Conservation (phyloP, 2,113 vertebrate species). For the Brienomyrus brachyistius region DNA sequence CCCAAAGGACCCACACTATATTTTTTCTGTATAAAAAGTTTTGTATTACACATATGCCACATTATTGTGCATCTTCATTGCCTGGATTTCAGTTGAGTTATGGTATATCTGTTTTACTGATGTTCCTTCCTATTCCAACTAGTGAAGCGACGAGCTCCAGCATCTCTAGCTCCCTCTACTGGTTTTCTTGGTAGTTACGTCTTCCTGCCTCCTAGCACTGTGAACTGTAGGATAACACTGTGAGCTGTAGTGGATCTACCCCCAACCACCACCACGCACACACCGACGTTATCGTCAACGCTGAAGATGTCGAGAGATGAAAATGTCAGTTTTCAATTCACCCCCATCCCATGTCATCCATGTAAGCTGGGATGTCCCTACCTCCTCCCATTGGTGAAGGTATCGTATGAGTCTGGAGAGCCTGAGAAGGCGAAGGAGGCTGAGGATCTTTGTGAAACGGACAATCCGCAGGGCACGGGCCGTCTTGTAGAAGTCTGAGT, state of each 20-base stretch:
- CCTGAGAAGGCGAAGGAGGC: slow-evolving; percentile 83
- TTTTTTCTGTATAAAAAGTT: slow-evolving; percentile 18
- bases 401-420: slow-evolving; percentile 95
- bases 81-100: background rate
- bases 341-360: background rate
- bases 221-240: background rate
- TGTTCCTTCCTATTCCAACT: background rate
- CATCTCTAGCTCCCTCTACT: background rate
- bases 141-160: background rate
- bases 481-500: slow-evolving; percentile 97
- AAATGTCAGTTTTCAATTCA: background rate
- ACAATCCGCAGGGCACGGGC: slow-evolving; percentile 92
- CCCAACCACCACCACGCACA: no score
- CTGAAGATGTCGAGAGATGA: background rate
- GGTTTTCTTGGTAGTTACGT: background rate
- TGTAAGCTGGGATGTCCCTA: slow-evolving; percentile 45
- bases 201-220: background rate
- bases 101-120: background rate
- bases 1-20: background rate
- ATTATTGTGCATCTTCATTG: background rate
- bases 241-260: background rate
- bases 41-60: background rate
- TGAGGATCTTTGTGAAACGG: slow-evolving; percentile 97
- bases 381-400: slow-evolving; percentile 99
- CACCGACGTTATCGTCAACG: background rate